These are phyloP conservation scores for Rhagium mordax DNA, from an alignment of 2,888 invertebrate species.

Conservation along the genomic window DNA sequence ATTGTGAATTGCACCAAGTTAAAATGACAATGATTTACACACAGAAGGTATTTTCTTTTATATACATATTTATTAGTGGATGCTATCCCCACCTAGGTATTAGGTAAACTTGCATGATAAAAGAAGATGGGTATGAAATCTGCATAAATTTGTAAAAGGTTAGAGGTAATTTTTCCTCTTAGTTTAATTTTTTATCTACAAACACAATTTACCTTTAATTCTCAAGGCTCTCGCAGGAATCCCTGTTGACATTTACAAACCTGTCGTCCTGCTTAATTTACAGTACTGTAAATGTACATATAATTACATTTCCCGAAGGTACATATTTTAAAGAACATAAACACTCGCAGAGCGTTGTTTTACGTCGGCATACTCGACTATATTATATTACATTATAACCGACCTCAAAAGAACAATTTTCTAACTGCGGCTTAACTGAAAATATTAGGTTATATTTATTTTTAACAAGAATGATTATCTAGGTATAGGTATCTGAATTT, in stretches of 20 bases:
- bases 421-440: too few species aligned
- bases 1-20: constrained; percentile 5
- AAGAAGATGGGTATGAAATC: constrained; percentile 21
- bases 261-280: neutral
- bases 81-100: neutral
- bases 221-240: constrained; percentile 20
- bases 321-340: neutral
- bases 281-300: neutral
- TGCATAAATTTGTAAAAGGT: constrained; percentile 29
- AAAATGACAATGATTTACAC: constrained; percentile 1
- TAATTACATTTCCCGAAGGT: neutral
- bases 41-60: constrained; percentile 1
- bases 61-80: constrained; percentile 17
- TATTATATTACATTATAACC: too few species aligned
- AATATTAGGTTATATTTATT: too few species aligned
- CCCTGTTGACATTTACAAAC: constrained; percentile 24
- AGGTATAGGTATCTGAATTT: too few species aligned
- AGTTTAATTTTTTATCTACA: constrained; percentile 4
- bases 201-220: constrained; percentile 12
- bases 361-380: neutral
- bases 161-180: constrained; percentile 25
- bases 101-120: constrained; percentile 1
- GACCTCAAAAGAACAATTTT: too few species aligned
- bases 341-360: neutral
- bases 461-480: too few species aligned